These are phyloP conservation scores for Bubo bubo DNA, from an alignment of 2,113 vertebrate species.

Conservation along the genomic window DNA sequence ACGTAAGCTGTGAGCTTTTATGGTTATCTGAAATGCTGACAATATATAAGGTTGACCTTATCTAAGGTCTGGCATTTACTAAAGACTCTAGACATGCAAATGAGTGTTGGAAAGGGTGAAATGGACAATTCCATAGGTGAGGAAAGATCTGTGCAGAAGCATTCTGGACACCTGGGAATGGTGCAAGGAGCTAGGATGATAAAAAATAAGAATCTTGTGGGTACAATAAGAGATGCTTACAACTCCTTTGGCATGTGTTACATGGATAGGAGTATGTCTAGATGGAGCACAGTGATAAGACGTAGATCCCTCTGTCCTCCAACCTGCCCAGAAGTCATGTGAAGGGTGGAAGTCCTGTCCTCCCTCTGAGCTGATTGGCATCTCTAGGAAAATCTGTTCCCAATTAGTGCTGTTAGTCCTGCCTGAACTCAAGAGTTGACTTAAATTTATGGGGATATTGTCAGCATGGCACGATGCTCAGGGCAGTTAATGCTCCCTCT, in stretches of 20 bases:
- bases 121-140: not conserved
- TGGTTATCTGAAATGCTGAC: not conserved
- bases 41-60: not conserved
- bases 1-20: not conserved
- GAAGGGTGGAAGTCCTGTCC: not conserved
- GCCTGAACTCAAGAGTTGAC: not conserved
- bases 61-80: not conserved
- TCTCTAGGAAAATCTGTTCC: not conserved
- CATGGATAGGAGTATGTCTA: accelerated
- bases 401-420: not conserved
- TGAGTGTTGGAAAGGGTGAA: not conserved
- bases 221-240: not conserved
- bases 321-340: not conserved
- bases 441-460: not conserved
- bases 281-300: not conserved
- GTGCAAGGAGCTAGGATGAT: not conserved
- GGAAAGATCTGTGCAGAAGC: not conserved
- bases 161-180: not conserved
- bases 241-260: not conserved
- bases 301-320: not conserved
- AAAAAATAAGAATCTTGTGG: not conserved
- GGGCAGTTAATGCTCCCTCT: not conserved
- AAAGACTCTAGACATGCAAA: not conserved
- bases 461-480: not conserved
- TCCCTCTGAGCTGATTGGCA: not conserved